Evolutionary conservation across 64 coral and sea anemone genomes (phyloP), one percentile per base, ranked within the genome.

Genomic region (Pocillopora verrucosa): DNA sequence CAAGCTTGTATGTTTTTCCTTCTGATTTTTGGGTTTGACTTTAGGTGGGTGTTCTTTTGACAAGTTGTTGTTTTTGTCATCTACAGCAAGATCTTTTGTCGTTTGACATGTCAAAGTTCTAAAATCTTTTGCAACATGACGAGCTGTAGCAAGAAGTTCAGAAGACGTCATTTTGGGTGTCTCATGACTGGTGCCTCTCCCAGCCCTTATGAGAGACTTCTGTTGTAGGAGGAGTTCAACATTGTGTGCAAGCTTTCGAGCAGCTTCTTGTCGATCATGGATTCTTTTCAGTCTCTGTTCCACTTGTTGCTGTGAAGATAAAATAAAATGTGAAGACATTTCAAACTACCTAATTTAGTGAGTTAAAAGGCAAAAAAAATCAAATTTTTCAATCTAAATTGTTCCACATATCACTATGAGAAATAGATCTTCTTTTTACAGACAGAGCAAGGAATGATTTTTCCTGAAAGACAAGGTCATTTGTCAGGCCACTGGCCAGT

Each of bases 261-360:
- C 86, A 19, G 86, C 91, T 72, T 93, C 91, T 83, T 93, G 91
- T 76, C 91, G 74, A 37, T 88, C 78, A 76, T 89, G 91, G 30
- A 93, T 95, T 73, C 85, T 95, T 60, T 84, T 67, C 5, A 95
- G 72, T 78, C 57, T 75, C 14, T 91, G 65, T 73, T 92, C 86
- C 68, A 76, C n/a, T 34, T 69, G 74, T 88, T 95, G 56, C 94
- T 95, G 77, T 63, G 15, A 22, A 79, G 73, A 70, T 16, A 76
- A 61, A 17, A 51, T 51, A 1, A 51, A 51, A 51, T 51, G 30
- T 30, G 30, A 30, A 30, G 30, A 30, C 41, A 51, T 51, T 7
- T 51, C 41, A 51, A 51, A 51, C 41, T 51, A 51, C 41, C 7
- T 51, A 7, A 51, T 51, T 51, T 4, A 51, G 3, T 51, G 41